These are phyloP conservation scores for Pseudopodoces humilis DNA, from an alignment of 2,113 vertebrate species.

Conservation along the genomic window DNA sequence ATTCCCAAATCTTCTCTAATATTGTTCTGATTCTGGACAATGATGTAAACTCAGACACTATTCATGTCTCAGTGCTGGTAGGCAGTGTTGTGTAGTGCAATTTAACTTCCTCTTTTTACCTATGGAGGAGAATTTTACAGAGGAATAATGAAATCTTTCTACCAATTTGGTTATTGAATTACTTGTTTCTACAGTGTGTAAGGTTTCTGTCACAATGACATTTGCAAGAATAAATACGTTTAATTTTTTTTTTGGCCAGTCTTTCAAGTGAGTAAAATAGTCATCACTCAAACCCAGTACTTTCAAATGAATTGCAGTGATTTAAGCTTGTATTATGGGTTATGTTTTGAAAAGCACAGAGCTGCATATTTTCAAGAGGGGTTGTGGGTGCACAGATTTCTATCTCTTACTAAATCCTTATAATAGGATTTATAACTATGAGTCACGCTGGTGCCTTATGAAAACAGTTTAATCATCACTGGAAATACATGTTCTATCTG, in stretches of 20 bases:
- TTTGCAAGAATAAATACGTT: neutral
- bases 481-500: neutral
- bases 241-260: neutral
- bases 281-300: neutral
- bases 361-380: neutral
- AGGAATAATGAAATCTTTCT: neutral
- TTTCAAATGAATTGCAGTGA: neutral
- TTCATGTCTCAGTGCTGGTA: neutral
- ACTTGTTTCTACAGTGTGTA: neutral
- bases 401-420: neutral
- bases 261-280: neutral
- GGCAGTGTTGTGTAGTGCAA: neutral
- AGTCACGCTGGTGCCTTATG: neutral
- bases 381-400: neutral
- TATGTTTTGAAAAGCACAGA: neutral
- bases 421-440: neutral
- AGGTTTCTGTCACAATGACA: neutral
- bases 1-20: neutral
- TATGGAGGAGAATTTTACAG: neutral
- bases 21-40: neutral
- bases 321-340: neutral
- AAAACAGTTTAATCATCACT: neutral
- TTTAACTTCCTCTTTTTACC: neutral
- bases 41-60: neutral
- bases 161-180: neutral